Percentiles rank a stretch among this genome's conserved stretches.
Conservation (phyloP, 2,888 invertebrate species). For the Linyphia triangularis region DNA sequence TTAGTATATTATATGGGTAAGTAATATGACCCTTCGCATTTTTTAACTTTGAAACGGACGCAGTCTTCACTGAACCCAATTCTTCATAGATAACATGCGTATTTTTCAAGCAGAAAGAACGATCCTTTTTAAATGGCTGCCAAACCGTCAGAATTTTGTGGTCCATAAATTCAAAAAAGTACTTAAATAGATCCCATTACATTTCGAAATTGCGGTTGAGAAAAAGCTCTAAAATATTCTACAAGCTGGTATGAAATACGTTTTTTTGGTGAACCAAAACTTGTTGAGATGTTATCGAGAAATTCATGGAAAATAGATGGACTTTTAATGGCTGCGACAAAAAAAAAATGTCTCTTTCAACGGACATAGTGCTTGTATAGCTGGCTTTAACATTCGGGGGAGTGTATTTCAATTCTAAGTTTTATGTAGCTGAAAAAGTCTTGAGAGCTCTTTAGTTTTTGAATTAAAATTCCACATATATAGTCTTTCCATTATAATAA, state of each 20-base stretch:
- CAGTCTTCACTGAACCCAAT: not conserved
- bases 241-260: conserved; percentile 58
- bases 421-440: conserved; percentile 44
- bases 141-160: conserved; percentile 26
- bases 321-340: conserved; percentile 69
- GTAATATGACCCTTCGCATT: not conserved
- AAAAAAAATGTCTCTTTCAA: conserved; percentile 48
- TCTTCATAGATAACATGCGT: not conserved
- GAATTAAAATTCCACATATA: conserved; percentile 31
- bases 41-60: not conserved
- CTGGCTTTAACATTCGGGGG: conserved; percentile 53
- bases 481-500: too few species aligned
- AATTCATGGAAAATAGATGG: conserved; percentile 71
- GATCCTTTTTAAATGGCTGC: conserved; percentile 6
- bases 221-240: conserved; percentile 45
- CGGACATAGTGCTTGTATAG: conserved; percentile 13
- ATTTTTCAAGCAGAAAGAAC: conserved; percentile 3
- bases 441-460: conserved; percentile 40
- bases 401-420: conserved; percentile 38
- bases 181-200: conserved; percentile 47
- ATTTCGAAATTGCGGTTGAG: conserved; percentile 41
- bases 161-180: conserved; percentile 49
- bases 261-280: conserved; percentile 58
- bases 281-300: conserved; percentile 69
- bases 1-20: not conserved